Base-by-base conservation (phyloP, 2,797 vertebrate genomes). In the Vireo griseus region DNA sequence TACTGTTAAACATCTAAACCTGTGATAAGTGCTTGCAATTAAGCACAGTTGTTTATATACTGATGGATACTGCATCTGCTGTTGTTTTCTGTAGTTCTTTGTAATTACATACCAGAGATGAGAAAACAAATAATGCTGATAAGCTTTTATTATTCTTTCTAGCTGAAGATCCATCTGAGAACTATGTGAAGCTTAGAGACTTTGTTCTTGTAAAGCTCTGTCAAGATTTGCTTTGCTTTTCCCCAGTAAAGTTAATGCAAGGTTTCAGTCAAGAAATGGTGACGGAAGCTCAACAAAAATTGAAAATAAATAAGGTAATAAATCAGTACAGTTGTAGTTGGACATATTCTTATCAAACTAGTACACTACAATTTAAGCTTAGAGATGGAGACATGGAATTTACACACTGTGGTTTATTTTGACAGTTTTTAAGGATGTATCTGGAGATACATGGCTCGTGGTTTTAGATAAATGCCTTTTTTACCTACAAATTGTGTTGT, bases 141-240 rank as follows among this genome's bases (percentile, higher is more conserved):
- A 51, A 76, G 13, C 3, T 28, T 45, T 72, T 76, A 69, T 55
- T 50, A 21, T 80, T 94, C 14, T 87, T 95, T 93, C 18, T 96
- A 99, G 99, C 99, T 95, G 99, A 99, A 98, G 99, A 99, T 96
- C 99, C 99, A 25, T 99, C 99, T 73, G 99, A 99, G 96, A 99
- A 97, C 97, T 99, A 99, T 58, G 98, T 99, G 97, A 99, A 99
- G 97, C 98, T 99, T 96, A 98, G 99, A 97, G 99, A 99, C 97
- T 99, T 98, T 75, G 99, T 99, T 92, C 98, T 99, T 97, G 98
- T 98, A 88, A 99, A 99, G 96, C 98, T 99, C 63, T 99, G 99
- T 96, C 98, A 99, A 95, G 97, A 98, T 95, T 97, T 99, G 90
- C 96, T 98, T 14, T 98, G 99, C 94, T 99, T 99, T 96, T 98